Evolutionary conservation across 2,888 invertebrate species (phyloP), one percentile per base, ranked within the genome.

Genomic region (Geotrupes spiniger): DNA sequence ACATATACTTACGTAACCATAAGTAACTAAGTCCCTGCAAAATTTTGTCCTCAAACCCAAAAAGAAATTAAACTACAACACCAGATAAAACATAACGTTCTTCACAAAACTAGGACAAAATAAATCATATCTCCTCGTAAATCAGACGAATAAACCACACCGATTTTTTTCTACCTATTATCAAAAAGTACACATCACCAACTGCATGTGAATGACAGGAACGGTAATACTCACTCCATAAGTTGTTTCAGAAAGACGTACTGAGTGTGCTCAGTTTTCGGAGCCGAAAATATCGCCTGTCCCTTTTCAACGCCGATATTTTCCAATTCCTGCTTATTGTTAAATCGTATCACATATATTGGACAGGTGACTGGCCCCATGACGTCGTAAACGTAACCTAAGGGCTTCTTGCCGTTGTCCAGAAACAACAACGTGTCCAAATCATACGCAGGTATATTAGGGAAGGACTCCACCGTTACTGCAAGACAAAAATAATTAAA

Each of bases 281-380:
- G 94, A 12, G 92, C 94, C 62, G 85, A 89, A 74, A 81, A 96
- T 2, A 96, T 90, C 5, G 79, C 78, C 69, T 82, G 79, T 39
- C 89, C 92, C 39, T 81, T 70, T 57, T 75, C 68, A 1, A 91
- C 79, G 38, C 83, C 82, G 52, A 81, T 81, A 36, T 81, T 79
- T 37, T 78, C 69, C 42, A 92, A 89, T 65, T 96, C 90, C 42
- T 87, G 81, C 8, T 71, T 69, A 0, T 82, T 84, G 74, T 94
- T 95, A 72, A 96, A 96, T 2, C 95, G 79, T n/a, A 97, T 82
- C 58, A 89, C 87, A 72, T 97, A 97, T 58, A 88, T 79, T 0
- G 97, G 96, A 60, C 86, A 83, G 0, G 79, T 77, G 0, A 96
- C 89, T 71, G 79, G 89, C 9, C 97, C 96, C 68, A 96, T 85